These are phyloP conservation scores for Acipenser transmontanus DNA, from an alignment of 2,797 vertebrate genomes.

Conservation along the genomic window DNA sequence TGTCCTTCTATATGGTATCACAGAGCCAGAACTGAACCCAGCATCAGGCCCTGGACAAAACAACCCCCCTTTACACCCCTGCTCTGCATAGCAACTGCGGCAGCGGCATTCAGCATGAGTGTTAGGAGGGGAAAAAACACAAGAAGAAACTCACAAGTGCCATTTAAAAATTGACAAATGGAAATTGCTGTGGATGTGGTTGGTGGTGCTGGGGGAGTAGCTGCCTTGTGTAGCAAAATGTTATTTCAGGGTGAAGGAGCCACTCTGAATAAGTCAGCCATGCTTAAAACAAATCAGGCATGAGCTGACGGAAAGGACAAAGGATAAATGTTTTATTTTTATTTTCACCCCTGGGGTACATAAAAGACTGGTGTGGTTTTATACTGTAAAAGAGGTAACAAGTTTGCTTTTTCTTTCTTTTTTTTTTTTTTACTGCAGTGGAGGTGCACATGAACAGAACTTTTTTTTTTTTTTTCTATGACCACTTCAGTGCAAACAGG, in stretches of 20 bases:
- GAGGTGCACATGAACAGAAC: conserved; percentile 35
- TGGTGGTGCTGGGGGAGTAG: conserved; percentile 19
- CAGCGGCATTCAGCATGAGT: conserved; percentile 29
- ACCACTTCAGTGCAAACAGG: conserved; percentile 42
- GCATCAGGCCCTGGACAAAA: neutral
- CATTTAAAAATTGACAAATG: conserved; percentile 42
- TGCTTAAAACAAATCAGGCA: conserved; percentile 61
- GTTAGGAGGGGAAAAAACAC: conserved; percentile 6
- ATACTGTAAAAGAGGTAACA: conserved; percentile 38
- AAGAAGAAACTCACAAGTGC: conserved; percentile 8
- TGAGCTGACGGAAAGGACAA: conserved; percentile 43
- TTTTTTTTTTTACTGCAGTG: conserved; percentile 57
- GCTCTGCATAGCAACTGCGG: conserved; percentile 28
- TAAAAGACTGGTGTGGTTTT: conserved; percentile 56
- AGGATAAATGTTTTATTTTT: conserved; percentile 23
- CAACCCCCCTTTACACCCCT: conserved; percentile 19
- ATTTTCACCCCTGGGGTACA: conserved; percentile 41
- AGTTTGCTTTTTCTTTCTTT: conserved; percentile 43
- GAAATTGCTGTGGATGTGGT: conserved; percentile 33
- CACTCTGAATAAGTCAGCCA: conserved; percentile 53
- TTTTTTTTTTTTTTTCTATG: too few species aligned
- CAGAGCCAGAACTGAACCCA: conserved; percentile 7
- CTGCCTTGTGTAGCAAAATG: conserved; percentile 31
- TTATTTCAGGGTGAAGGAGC: conserved; percentile 51
- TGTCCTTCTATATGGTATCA: conserved; percentile 13